Conservation (phyloP, 2,888 invertebrate genomes). For the Leuctra nigra region DNA sequence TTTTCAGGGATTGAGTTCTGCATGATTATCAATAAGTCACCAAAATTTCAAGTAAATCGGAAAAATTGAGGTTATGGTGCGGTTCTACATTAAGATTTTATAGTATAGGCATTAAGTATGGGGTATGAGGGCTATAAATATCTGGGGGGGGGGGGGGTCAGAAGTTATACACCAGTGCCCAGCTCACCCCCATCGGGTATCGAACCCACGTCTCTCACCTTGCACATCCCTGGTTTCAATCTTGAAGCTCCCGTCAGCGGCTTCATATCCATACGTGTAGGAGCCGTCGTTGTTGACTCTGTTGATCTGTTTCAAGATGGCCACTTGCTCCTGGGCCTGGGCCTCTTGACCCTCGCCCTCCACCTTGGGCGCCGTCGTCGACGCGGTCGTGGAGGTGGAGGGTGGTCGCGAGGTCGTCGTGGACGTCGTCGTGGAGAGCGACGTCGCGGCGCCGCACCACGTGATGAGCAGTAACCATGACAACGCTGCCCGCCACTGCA, state of each 20-base stretch:
- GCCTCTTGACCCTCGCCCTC: conserved; percentile 43
- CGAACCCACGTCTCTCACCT: conserved; percentile 7
- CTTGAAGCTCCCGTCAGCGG: conserved; percentile 79
- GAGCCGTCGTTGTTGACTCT: conserved; percentile 76
- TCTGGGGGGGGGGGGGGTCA: too few species aligned
- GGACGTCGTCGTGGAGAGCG: not conserved
- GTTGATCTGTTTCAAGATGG: conserved; percentile 75
- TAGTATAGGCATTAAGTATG: too few species aligned
- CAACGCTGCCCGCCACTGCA: conserved; percentile 1
- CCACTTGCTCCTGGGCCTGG: conserved; percentile 60
- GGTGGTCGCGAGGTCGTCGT: not conserved
- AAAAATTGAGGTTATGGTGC: too few species aligned
- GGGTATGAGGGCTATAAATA: too few species aligned
- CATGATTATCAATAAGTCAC: too few species aligned
- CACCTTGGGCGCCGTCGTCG: not conserved
- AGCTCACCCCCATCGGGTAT: not conserved
- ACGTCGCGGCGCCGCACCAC: conserved; percentile 1
- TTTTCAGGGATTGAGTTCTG: too few species aligned
- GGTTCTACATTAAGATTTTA: too few species aligned
- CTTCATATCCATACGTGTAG: conserved; percentile 78
- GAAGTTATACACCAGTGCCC: too few species aligned
- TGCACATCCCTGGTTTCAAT: conserved; percentile 71
- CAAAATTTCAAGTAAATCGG: too few species aligned
- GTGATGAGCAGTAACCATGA: not conserved
- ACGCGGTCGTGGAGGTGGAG: not conserved